A percentile compares a stretch with the other conserved stretches of the same genome.
Evolutionary conservation across 2,797 vertebrate genomes (phyloP).

Genomic region (Sebastes elongatus): DNA sequence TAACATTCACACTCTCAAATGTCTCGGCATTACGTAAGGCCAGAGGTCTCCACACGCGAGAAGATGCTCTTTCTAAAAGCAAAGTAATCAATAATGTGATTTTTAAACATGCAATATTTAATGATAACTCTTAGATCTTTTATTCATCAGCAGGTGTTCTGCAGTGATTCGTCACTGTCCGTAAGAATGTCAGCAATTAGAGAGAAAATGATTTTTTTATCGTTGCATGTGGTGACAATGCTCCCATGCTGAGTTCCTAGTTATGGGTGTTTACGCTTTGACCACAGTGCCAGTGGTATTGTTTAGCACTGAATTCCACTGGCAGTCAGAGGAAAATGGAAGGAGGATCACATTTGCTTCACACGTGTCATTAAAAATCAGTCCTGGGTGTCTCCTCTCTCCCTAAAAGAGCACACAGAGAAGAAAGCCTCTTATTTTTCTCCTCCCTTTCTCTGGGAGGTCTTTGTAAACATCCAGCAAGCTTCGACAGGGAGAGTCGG

Average conservation of each 20-base stretch:
- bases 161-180: constrained; percentile 10
- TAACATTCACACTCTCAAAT: constrained; percentile 9
- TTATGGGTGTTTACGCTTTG: constrained; percentile 69
- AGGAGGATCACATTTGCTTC: constrained; percentile 79
- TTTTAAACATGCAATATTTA: background rate
- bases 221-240: constrained; percentile 65
- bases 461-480: constrained; percentile 74
- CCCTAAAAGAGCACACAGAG: constrained; percentile 65
- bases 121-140: background rate
- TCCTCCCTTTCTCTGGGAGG: constrained; percentile 63
- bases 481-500: constrained; percentile 46
- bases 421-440: constrained; percentile 63
- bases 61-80: background rate
- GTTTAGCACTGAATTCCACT: constrained; percentile 72
- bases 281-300: constrained; percentile 72
- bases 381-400: constrained; percentile 72
- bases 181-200: constrained; percentile 26
- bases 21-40: constrained; percentile 28
- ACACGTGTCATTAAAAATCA: constrained; percentile 79
- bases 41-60: background rate
- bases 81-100: background rate
- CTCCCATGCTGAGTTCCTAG: constrained; percentile 60
- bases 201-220: constrained; percentile 19
- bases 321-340: constrained; percentile 54
- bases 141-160: constrained; percentile 41